Conservation (phyloP, 2,797 vertebrate species). For the Cyclopterus lumpus region DNA sequence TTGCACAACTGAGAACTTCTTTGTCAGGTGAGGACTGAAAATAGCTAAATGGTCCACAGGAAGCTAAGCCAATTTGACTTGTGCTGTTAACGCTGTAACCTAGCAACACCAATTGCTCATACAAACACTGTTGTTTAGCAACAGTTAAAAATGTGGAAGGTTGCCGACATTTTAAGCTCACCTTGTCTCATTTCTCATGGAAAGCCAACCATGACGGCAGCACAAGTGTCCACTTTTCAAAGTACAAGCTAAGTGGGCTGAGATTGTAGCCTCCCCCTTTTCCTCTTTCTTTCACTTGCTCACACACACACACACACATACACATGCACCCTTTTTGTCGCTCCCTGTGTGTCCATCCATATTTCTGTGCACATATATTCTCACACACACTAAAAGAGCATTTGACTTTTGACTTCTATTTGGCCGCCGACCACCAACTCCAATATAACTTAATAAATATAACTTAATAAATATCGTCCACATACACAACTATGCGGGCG, state of each 20-base stretch:
- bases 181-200: constrained; percentile 19
- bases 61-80: constrained; percentile 6
- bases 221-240: constrained; percentile 46
- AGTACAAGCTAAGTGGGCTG: constrained; percentile 36
- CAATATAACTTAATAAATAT: constrained; percentile 70
- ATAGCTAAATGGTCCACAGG: constrained; percentile 25
- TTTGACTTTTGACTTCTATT: constrained; percentile 69
- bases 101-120: constrained; percentile 43
- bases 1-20: constrained; percentile 12
- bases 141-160: constrained; percentile 21
- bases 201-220: constrained; percentile 18
- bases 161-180: constrained; percentile 20
- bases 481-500: background rate
- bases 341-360: background rate
- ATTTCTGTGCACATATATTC: constrained; percentile 34
- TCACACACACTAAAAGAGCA: constrained; percentile 49
- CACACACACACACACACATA: background rate
- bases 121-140: constrained; percentile 37
- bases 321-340: background rate
- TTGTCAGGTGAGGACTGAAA: constrained; percentile 9
- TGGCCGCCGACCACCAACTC: constrained; percentile 47
- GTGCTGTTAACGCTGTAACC: constrained; percentile 18
- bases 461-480: constrained; percentile 61
- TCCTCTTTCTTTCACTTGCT: too few relatives aligned
- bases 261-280: too few relatives aligned